Base-by-base conservation (phyloP, 1,140 invertebrate genomes). In the Vanessa atalanta region DNA sequence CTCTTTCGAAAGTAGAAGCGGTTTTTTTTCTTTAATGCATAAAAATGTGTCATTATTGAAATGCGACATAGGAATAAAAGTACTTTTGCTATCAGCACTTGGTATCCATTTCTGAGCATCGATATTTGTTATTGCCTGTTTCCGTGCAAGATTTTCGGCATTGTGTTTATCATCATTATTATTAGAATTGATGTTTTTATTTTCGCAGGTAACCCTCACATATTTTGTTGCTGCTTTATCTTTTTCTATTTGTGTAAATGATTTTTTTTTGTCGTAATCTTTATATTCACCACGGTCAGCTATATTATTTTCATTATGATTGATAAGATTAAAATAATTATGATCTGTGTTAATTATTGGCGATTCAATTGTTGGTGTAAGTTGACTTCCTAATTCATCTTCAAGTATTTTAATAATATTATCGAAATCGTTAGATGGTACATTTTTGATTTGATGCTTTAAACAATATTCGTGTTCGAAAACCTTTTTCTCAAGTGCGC, bases 391-490 rank as follows among this genome's bases (percentile, higher is more conserved):
- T 37, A 92, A 71, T 82, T 92, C 90, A 50, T 89, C 79, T 82
- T 91, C 90, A 47, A 91, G 80, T 51, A 88, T 87, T 83, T 89
- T 88, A 48, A 91, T 85, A 60, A 92, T 77, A 53, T 80, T 82
- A 71, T 92, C 88, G 16, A 92, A 71, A 72, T 88, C 85, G 26
- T 86, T 83, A 12, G 80, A 53, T 9, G 82, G 80, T 20, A 67
- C 26, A 43, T 83, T 73, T 13, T 76, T 77, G 13, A 65, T 76
- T 70, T 77, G 83, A 75, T 76, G 73, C 60, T 78, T 64, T 14
- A 77, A 70, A 63, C 65, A 72, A 15, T 73, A 31, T 76, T 90
- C 85, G 63, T 81, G 85, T 61, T 85, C 78, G 12, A 66, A 75
- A 31, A 90, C 71, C 76, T 85, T 85, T 16, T 79, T 80, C 57